A percentile compares a stretch with the other conserved stretches of the same genome.
phyloP scores from a whole-genome alignment of 2,888 invertebrate genomes.

The Anorthoa munda region DNA sequence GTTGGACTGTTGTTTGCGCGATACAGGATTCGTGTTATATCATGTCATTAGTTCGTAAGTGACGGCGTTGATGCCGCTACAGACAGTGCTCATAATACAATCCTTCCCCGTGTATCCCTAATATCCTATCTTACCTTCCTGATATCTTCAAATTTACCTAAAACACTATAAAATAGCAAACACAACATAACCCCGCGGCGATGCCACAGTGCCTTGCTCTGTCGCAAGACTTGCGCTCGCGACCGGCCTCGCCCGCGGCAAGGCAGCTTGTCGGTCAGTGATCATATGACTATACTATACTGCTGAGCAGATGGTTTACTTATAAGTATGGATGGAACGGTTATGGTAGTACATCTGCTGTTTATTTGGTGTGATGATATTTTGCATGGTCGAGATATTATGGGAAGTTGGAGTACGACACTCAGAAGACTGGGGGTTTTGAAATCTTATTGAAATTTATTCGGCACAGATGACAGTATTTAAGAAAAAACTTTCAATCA shows the following conservation, averaged over 20 bases:
- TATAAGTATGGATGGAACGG: background rate
- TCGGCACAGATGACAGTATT: no score
- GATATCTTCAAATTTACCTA: background rate
- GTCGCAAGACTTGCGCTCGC: constrained; percentile 59
- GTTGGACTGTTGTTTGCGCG: no score
- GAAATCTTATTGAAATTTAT: no score
- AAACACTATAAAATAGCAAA: constrained; percentile 10
- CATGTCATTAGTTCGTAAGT: no score
- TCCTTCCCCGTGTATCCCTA: background rate
- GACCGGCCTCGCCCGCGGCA: constrained; percentile 81
- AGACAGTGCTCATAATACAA: no score
- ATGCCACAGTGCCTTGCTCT: constrained; percentile 18
- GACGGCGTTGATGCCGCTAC: no score
- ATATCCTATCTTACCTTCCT: background rate
- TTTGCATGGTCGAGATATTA: background rate
- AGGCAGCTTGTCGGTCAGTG: constrained; percentile 83
- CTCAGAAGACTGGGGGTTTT: background rate
- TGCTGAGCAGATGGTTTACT: constrained; percentile 42
- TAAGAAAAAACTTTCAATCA: no score
- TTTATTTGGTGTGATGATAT: background rate
- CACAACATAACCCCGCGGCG: constrained; percentile 16
- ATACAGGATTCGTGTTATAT: no score
- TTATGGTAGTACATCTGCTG: constrained; percentile 8
- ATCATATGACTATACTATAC: constrained; percentile 56
- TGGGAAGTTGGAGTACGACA: background rate